Evolutionary conservation across 1,140 invertebrate genomes (phyloP), one percentile per base, ranked within the genome.

Genomic region (Vanessa tameamea): DNA sequence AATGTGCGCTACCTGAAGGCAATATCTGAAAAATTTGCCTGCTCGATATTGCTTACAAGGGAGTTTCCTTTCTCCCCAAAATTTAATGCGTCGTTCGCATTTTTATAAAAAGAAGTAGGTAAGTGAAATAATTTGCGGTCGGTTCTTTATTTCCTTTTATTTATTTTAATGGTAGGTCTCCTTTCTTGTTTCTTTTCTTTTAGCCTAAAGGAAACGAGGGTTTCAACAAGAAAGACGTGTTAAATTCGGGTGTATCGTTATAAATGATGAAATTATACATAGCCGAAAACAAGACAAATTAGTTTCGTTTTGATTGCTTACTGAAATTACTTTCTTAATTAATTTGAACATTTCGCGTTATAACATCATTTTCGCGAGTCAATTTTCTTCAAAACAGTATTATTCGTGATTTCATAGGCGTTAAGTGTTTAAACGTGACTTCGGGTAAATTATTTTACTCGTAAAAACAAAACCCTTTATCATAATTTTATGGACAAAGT

Each of bases 11-110:
- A 92, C 91, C 91, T 92, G 91, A 92, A 92, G 84, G 89, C 91
- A 92, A 92, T 92, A 92, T 92, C 91, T 92, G 90, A 92, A 92
- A 92, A 92, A 92, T 92, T 92, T 92, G 91, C 91, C 90, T 92
- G 83, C 85, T 91, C 91, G 89, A 91, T 92, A 92, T 92, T 90
- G 91, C 91, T 92, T 92, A 92, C 89, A 92, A 89, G 88, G 88
- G 87, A 92, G 89, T 92, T 92, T 91, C 91, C 88, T 92, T 92
- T 91, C 89, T 91, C 85, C 91, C 90, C 85, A 87, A 91, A 92
- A 92, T 92, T 92, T 92, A 92, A 92, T 92, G 91, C 91, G 88
- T 88, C 87, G 88, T 88, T 89, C 89, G 91, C 90, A 91, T 92
- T 92, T 92, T 92, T 92, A 87, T 91, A 91, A 91, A 91, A 91